Evolutionary conservation across 1,140 invertebrate species (phyloP).

Genomic region (Euwallacea similis): DNA sequence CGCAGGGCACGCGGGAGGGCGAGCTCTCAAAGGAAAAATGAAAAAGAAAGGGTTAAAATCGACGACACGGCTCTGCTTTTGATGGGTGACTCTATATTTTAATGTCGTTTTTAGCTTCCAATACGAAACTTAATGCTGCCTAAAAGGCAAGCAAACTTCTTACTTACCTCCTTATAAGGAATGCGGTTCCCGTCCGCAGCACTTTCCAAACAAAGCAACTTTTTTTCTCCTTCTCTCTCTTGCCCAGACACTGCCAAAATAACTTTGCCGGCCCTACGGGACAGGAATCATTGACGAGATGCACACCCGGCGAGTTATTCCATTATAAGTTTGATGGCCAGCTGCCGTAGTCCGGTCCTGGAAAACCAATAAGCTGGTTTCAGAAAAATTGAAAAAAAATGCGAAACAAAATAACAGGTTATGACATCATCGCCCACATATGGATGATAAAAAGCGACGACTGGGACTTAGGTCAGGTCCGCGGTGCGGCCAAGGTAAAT

Average conservation of each 20-base stretch:
- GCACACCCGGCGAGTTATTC: conserved; percentile 18
- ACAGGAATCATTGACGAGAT: conserved; percentile 16
- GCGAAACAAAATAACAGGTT: conserved; percentile 10
- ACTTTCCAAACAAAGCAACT: conserved; percentile 23
- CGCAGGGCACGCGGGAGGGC: conserved; percentile 12
- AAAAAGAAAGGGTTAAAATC: neutral
- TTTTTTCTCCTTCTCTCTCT: conserved; percentile 2
- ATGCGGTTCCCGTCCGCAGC: conserved; percentile 25
- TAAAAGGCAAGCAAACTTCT: conserved; percentile 11
- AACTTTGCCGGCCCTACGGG: conserved; percentile 17
- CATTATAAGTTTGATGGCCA: conserved; percentile 18
- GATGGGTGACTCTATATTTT: neutral
- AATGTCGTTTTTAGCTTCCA: too few species aligned
- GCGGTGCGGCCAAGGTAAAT: neutral
- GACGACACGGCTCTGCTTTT: neutral
- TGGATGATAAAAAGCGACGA: conserved; percentile 1
- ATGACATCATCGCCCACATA: conserved; percentile 15
- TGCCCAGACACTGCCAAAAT: conserved; percentile 17
- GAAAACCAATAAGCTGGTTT: conserved; percentile 6
- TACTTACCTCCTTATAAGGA: conserved; percentile 18
- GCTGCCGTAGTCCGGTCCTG: neutral
- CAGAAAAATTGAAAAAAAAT: conserved; percentile 9
- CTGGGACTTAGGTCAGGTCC: neutral
- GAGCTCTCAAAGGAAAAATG: conserved; percentile 3
- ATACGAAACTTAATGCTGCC: too few species aligned